phyloP scores from a whole-genome alignment of 2,797 vertebrate species.

The Microctenopoma lineatum region DNA sequence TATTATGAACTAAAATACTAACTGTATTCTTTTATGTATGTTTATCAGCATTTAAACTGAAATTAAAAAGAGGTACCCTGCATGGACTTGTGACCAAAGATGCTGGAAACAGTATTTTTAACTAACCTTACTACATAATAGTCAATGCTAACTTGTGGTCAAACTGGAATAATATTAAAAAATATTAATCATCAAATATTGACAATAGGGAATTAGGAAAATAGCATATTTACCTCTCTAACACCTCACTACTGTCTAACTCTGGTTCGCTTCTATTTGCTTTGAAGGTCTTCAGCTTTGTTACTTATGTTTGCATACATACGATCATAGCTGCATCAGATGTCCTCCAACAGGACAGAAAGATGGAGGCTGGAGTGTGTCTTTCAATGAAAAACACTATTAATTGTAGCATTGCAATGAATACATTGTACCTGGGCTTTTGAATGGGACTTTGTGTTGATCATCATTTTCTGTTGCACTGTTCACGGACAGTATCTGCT shows the following conservation, averaged over 20 bases:
- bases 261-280: conserved; percentile 10
- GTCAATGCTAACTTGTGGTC: conserved; percentile 9
- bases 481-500: not conserved
- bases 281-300: conserved; percentile 18
- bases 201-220: conserved; percentile 1
- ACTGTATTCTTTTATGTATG: conserved; percentile 4
- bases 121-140: conserved; percentile 16
- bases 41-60: conserved; percentile 18
- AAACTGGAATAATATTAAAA: conserved; percentile 24
- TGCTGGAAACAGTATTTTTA: conserved; percentile 33
- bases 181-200: not conserved
- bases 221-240: not conserved
- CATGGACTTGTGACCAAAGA: conserved; percentile 55
- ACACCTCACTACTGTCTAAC: not conserved
- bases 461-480: not conserved
- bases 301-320: not conserved
- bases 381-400: too few species aligned
- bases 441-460: not conserved
- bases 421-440: not conserved
- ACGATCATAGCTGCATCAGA: not conserved
- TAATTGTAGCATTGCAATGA: not conserved
- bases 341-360: not conserved
- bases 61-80: conserved; percentile 21
- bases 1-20: conserved; percentile 23
- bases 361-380: not conserved